Conservation (phyloP, 2,113 vertebrate genomes). For the Bolborhynchus lineola region DNA sequence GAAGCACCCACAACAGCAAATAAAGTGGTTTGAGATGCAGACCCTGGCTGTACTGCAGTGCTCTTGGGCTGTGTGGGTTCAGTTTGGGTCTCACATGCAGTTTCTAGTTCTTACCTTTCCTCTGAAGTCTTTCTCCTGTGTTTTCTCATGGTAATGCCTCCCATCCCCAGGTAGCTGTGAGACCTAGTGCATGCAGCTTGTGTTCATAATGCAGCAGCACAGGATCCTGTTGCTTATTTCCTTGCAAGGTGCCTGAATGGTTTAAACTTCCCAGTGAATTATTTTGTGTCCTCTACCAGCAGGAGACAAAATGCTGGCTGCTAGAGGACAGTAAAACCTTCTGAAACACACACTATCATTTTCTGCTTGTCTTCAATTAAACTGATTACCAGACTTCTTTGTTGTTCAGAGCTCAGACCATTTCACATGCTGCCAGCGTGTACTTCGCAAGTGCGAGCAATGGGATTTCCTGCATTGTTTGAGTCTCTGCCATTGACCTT, state of each 20-base stretch:
- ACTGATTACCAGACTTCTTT: constrained; percentile 13
- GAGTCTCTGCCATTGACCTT: not conserved
- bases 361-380: constrained; percentile 54
- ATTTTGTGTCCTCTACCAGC: not conserved
- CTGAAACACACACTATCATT: not conserved
- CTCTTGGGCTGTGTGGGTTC: not conserved
- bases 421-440: not conserved
- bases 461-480: constrained; percentile 50
- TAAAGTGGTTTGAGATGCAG: not conserved
- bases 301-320: constrained; percentile 11
- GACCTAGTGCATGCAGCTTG: accelerated
- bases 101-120: not conserved
- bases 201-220: not conserved
- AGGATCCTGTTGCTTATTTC: not conserved
- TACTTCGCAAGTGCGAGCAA: not conserved
- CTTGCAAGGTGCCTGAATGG: not conserved
- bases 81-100: accelerated
- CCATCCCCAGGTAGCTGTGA: accelerated
- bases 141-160: not conserved
- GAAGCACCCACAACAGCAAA: accelerated
- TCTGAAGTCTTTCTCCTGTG: not conserved
- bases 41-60: not conserved
- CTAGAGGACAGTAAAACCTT: not conserved
- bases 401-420: not conserved
- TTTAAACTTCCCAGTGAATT: not conserved